Conservation (phyloP, 2,888 invertebrate genomes). For the Ecliptopera silaceata region DNA sequence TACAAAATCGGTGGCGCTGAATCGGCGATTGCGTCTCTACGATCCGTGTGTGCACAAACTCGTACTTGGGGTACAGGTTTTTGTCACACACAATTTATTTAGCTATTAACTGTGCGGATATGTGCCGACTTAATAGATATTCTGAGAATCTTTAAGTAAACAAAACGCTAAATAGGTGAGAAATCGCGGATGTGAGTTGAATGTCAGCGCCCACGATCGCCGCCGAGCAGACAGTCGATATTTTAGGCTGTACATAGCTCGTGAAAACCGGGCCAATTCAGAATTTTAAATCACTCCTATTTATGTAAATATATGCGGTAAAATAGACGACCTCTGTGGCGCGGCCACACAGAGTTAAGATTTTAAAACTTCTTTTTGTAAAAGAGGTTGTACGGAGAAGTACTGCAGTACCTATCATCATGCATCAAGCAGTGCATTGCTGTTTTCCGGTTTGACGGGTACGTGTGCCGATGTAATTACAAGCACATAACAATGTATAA, state of each 20-base stretch:
- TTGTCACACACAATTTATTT: conserved; percentile 4
- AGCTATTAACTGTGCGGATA: conserved; percentile 12
- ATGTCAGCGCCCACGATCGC: conserved; percentile 46
- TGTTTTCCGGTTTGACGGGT: too few relatives aligned
- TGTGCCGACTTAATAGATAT: conserved; percentile 34
- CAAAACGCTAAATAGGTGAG: conserved; percentile 43
- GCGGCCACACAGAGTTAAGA: neutral
- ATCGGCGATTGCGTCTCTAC: too few relatives aligned
- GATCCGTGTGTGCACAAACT: too few relatives aligned
- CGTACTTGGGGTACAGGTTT: too few relatives aligned
- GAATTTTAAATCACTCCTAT: conserved; percentile 49
- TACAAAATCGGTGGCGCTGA: too few relatives aligned
- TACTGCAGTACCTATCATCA: too few relatives aligned
- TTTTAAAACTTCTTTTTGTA: neutral
- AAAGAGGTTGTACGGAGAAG: too few relatives aligned
- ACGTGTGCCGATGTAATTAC: too few relatives aligned
- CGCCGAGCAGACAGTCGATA: conserved; percentile 49
- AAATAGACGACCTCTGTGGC: neutral
- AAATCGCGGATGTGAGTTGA: conserved; percentile 43
- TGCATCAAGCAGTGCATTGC: too few relatives aligned
- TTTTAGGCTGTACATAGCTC: conserved; percentile 51
- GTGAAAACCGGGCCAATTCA: conserved; percentile 52
- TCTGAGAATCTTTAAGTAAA: conserved; percentile 41
- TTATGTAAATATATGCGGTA: neutral
- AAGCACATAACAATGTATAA: too few relatives aligned